Percentiles rank a stretch among this genome's conserved stretches.
These are phyloP conservation scores for Diabrotica balteata DNA, from an alignment of 2,888 invertebrate species.

Conservation along the genomic window DNA sequence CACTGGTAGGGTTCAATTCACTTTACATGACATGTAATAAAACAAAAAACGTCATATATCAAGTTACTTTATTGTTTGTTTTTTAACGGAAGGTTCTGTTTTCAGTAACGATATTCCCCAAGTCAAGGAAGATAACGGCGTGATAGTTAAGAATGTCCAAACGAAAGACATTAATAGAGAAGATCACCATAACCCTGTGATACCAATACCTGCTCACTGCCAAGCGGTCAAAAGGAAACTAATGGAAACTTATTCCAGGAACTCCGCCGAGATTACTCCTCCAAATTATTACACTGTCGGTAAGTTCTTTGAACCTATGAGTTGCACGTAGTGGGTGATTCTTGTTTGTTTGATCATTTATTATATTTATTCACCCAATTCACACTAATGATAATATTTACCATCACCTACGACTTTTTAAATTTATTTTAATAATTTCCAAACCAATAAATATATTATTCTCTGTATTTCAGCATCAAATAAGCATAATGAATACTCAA, in stretches of 20 bases:
- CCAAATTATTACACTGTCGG: conserved; percentile 9
- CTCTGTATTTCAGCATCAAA: neutral
- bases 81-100: neutral
- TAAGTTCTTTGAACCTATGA: conserved; percentile 1
- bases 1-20: too few species aligned
- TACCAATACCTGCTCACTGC: conserved; percentile 48
- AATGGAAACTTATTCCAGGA: conserved; percentile 17
- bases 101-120: conserved; percentile 10
- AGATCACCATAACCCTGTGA: conserved; percentile 38
- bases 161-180: conserved; percentile 27
- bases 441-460: too few species aligned
- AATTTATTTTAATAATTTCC: too few species aligned
- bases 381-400: too few species aligned
- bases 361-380: too few species aligned
- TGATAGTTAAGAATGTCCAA: conserved; percentile 34
- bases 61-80: neutral
- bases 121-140: conserved; percentile 30
- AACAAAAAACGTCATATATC: too few species aligned
- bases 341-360: too few species aligned
- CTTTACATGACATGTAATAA: too few species aligned
- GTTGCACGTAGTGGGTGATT: too few species aligned
- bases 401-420: too few species aligned
- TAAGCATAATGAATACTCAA: neutral
- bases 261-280: neutral
- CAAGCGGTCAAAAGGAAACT: conserved; percentile 48